Conservation (phyloP, 2,797 vertebrate species). For the Sebastiscus albofasciatus region DNA sequence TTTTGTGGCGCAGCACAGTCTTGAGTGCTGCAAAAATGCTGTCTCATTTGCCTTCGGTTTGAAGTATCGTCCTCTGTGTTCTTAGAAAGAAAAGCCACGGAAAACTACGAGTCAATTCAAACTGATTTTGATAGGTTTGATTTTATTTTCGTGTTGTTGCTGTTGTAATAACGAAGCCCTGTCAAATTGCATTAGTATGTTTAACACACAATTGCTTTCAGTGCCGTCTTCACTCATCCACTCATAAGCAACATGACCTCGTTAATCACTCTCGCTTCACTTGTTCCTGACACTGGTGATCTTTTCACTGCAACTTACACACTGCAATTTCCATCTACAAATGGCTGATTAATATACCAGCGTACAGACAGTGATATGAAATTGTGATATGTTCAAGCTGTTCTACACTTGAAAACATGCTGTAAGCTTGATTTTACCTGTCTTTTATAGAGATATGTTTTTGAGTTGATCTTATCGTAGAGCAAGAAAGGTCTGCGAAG, state of each 20-base stretch:
- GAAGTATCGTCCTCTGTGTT: conserved; percentile 26
- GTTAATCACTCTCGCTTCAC: conserved; percentile 54
- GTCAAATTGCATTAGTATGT: conserved; percentile 38
- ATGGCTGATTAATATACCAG: conserved; percentile 12
- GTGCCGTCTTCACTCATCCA: conserved; percentile 42
- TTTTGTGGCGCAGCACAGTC: conserved; percentile 54
- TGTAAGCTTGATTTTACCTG: background rate
- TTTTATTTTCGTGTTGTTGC: background rate
- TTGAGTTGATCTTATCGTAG: conserved; percentile 20
- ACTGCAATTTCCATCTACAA: conserved; percentile 11
- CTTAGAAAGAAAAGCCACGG: conserved; percentile 24
- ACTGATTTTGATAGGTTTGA: conserved; percentile 2
- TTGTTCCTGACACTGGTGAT: conserved; percentile 56
- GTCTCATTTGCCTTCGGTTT: conserved; percentile 55
- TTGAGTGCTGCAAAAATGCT: conserved; percentile 53
- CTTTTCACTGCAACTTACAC: conserved; percentile 42
- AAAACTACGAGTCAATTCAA: conserved; percentile 23
- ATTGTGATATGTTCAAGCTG: background rate
- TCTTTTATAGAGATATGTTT: conserved; percentile 26
- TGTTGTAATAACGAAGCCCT: conserved; percentile 15
- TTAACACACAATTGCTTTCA: conserved; percentile 50
- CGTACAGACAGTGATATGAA: background rate
- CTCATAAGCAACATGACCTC: conserved; percentile 56
- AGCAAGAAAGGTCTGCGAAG: conserved; percentile 44
- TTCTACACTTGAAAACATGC: background rate